Base-by-base conservation (phyloP, 30 jellyfish, hydroid and myxozoan species). In the Nemopilema nomurai region DNA sequence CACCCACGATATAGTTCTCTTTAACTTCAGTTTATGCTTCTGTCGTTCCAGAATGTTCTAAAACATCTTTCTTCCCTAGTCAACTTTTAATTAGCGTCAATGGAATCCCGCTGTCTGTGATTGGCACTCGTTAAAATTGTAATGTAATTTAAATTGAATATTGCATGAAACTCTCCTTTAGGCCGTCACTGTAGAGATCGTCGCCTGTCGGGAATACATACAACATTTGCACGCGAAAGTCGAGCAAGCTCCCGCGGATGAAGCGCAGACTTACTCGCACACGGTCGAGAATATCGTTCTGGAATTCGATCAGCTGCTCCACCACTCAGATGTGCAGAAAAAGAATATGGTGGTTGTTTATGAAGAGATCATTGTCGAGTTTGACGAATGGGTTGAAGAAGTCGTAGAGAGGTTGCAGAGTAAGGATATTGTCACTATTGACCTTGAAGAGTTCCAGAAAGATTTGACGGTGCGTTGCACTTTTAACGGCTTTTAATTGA, bases 361-460 rank as follows among this genome's bases (percentile, higher is more conserved):
- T 84, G 86, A 81, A 76, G 91, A 84, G 49, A 80, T 72, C 76
- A 89, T 94, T 66, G 88, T 29, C 22, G 82, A 89, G 19, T 94
- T 94, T 81, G 99, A 89, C 16, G 89, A 52, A 20, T 94, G 99
- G 99, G 74, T 79, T 0, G 71, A 28, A 51, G 85, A 67, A 32
- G 71, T 78, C 20, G 84, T 94, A 18, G 80, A 74, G 25, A 65
- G 71, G 30, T 81, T 94, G 65, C 89, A 83, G 28, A 64, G 89
- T n/a, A 96, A 97, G 0, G 96, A 79, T 21, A 83, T 94, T 52
- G 67, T 94, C 20, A 94, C 97, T 0, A 84, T 95, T 22, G 99
- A 94, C 71, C 89, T 94, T 62, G 90, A 83, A n/a, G 95, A 62
- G 28, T 94, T 94, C 70, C 97, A 94, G 53, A 77, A 51, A 20